phyloP scores from a whole-genome alignment of 2,888 invertebrate genomes.

The Helleia helle region DNA sequence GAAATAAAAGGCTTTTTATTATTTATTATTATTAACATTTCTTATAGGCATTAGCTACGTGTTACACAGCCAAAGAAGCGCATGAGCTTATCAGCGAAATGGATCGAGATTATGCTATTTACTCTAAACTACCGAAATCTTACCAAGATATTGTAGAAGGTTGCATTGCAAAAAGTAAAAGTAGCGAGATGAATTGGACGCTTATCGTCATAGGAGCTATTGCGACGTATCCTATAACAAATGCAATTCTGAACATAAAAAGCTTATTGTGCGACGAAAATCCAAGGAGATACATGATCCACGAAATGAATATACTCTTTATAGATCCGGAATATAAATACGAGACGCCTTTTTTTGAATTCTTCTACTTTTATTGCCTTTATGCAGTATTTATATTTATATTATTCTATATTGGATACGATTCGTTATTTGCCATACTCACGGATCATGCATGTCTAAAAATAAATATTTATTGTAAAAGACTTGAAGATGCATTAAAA shows the following conservation, averaged over 20 bases:
- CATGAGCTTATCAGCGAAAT: neutral
- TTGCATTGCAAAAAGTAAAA: neutral
- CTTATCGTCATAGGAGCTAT: neutral
- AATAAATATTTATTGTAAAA: neutral
- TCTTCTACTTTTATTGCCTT: slow-evolving; percentile 2
- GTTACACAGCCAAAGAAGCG: slow-evolving; percentile 1
- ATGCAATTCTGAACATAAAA: neutral
- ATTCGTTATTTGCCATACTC: neutral
- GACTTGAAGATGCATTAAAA: neutral
- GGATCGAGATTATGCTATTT: neutral
- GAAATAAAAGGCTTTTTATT: too few relatives aligned
- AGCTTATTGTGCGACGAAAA: slow-evolving; percentile 4
- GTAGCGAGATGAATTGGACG: neutral
- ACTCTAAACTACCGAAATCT: neutral
- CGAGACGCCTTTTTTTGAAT: slow-evolving; percentile 5
- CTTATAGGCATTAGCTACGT: neutral
- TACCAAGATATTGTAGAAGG: neutral
- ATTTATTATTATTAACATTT: neutral
- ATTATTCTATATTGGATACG: neutral
- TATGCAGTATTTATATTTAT: neutral
- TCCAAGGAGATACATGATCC: neutral
- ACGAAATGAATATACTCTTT: slow-evolving; percentile 7
- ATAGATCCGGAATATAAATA: neutral
- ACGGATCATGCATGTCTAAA: slow-evolving; percentile 1
- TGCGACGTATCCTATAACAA: neutral